Percentiles rank a stretch among this genome's conserved stretches.
These are phyloP conservation scores for Pristis pectinata DNA, from an alignment of 2,797 vertebrate species.

Conservation along the genomic window DNA sequence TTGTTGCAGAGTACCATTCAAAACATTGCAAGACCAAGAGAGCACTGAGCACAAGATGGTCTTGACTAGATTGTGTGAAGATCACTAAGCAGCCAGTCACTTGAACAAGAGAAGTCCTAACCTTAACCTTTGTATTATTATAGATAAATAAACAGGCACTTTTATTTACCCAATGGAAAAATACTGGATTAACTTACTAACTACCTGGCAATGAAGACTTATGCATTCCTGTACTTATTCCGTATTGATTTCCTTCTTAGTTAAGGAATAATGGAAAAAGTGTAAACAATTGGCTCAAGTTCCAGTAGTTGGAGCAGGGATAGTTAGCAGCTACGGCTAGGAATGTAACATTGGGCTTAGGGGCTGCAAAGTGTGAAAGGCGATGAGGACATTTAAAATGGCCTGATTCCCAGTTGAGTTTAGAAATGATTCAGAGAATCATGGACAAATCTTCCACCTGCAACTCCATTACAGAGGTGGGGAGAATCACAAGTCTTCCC, in stretches of 20 bases:
- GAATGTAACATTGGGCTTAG: background rate
- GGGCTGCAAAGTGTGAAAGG: background rate
- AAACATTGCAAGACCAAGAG: background rate
- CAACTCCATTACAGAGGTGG: background rate
- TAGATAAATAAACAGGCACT: background rate
- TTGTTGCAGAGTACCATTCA: background rate
- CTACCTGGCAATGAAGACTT: background rate
- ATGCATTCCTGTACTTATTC: background rate
- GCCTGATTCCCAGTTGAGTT: background rate
- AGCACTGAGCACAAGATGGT: background rate
- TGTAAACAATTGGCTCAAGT: background rate
- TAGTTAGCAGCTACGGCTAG: background rate
- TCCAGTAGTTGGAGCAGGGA: background rate
- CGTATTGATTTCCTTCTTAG: background rate
- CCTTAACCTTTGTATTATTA: background rate
- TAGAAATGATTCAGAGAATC: background rate
- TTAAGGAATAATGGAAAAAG: background rate
- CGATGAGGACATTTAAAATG: background rate
- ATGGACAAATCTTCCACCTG: background rate
- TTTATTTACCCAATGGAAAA: background rate
- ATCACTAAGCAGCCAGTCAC: background rate
- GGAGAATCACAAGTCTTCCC: background rate
- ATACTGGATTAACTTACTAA: background rate
- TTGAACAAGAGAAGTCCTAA: background rate
- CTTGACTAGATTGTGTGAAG: background rate